Conservation (phyloP, 2,113 vertebrate genomes). For the Syngnathus floridae region DNA sequence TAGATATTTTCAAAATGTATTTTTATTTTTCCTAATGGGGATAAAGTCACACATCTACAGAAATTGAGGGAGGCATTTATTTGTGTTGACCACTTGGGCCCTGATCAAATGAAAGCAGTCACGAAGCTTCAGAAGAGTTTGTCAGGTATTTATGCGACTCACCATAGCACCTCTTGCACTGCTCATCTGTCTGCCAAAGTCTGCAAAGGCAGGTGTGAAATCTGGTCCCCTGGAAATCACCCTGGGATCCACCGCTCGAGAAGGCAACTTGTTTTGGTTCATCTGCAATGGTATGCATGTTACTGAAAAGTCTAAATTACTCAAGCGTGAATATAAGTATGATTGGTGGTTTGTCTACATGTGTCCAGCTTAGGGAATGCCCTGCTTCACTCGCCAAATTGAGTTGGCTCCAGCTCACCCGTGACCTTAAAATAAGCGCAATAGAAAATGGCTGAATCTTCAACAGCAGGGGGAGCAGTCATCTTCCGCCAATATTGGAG, state of each 20-base stretch:
- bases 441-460: slow-evolving; percentile 1
- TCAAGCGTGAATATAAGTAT: not conserved
- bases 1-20: not conserved
- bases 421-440: not conserved
- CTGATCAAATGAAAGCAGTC: not conserved
- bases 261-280: slow-evolving; percentile 85
- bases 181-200: slow-evolving; percentile 84
- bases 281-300: slow-evolving; percentile 69
- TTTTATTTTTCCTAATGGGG: too few relatives aligned
- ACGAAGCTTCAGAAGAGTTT: not conserved
- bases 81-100: not conserved
- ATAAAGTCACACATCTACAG: too few relatives aligned
- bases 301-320: not conserved
- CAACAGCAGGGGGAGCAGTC: slow-evolving; percentile 63
- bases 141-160: slow-evolving; percentile 58
- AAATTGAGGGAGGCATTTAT: not conserved
- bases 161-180: slow-evolving; percentile 83
- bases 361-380: not conserved
- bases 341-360: not conserved
- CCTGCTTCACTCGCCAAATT: not conserved
- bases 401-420: too few relatives aligned
- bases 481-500: slow-evolving; percentile 10
- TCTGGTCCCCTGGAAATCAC: slow-evolving; percentile 89
- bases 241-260: slow-evolving; percentile 81
- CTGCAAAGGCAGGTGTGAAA: slow-evolving; percentile 95